Conservation (phyloP, 92 coral and sea anemone species). For the Porites rus region DNA sequence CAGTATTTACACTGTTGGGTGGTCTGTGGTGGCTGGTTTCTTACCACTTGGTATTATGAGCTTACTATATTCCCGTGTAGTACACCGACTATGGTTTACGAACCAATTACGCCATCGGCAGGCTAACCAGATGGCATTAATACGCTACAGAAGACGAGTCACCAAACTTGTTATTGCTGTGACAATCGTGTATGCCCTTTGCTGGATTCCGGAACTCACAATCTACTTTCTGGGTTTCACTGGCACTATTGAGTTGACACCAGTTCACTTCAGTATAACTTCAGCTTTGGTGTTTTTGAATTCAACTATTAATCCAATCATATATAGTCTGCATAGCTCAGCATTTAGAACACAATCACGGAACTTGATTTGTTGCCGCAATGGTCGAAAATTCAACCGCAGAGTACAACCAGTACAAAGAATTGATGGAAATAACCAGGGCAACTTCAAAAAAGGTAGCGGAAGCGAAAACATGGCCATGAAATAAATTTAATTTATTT, state of each 20-base stretch:
- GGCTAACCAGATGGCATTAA: conserved; percentile 47
- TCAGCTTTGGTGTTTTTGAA: conserved; percentile 42
- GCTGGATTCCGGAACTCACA: conserved; percentile 51
- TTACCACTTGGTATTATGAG: conserved; percentile 39
- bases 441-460: not conserved
- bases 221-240: conserved; percentile 46
- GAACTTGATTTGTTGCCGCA: conserved; percentile 19
- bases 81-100: conserved; percentile 41
- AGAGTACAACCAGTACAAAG: not conserved
- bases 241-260: conserved; percentile 5
- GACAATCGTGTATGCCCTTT: conserved; percentile 39
- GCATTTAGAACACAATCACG: conserved; percentile 20
- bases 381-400: not conserved
- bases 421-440: not conserved
- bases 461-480: no score
- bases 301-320: conserved; percentile 34
- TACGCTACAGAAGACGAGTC: conserved; percentile 56
- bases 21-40: conserved; percentile 11
- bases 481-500: no score
- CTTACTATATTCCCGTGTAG: conserved; percentile 35
- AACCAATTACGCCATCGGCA: not conserved
- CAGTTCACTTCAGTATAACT: conserved; percentile 29
- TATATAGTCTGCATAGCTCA: conserved; percentile 41
- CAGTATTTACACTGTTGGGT: conserved; percentile 21
- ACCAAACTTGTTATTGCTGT: conserved; percentile 48